Evolutionary conservation across 1,140 invertebrate genomes (phyloP).

Genomic region (Orius laevigatus): DNA sequence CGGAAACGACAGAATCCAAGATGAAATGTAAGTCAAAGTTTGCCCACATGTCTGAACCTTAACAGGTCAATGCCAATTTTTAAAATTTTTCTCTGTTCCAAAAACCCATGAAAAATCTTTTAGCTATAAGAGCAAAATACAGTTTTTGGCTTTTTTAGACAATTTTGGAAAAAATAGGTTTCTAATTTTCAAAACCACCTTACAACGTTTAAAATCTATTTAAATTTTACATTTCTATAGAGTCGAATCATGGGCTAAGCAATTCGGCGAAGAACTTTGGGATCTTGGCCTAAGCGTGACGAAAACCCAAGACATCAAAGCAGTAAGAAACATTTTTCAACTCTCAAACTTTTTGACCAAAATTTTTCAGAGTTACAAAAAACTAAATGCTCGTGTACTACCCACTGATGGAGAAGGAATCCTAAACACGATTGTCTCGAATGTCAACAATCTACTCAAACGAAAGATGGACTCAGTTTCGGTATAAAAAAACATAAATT

Average conservation of each 20-base stretch:
- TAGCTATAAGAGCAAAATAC: too few species aligned
- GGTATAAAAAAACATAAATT: slow-evolving; percentile 26
- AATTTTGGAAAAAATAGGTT: too few species aligned
- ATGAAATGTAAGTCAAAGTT: too few species aligned
- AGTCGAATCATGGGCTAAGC: slow-evolving; percentile 39
- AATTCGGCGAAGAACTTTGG: slow-evolving; percentile 41
- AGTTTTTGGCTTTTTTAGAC: too few species aligned
- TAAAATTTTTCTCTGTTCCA: too few species aligned
- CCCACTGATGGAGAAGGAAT: slow-evolving; percentile 55
- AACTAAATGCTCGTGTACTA: slow-evolving; percentile 52
- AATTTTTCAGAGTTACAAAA: slow-evolving; percentile 46
- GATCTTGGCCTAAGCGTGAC: slow-evolving; percentile 38
- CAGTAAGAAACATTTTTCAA: slow-evolving; percentile 26
- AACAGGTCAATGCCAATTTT: too few species aligned
- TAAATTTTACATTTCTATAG: slow-evolving; percentile 23
- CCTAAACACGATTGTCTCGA: slow-evolving; percentile 51
- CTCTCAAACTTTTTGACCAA: not conserved
- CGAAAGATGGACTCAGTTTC: slow-evolving; percentile 68
- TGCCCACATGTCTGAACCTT: too few species aligned
- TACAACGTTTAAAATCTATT: too few species aligned
- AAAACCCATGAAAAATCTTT: too few species aligned
- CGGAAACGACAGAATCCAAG: too few species aligned
- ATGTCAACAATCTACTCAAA: slow-evolving; percentile 57
- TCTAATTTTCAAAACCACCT: too few species aligned
- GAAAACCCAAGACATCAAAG: slow-evolving; percentile 39